These are phyloP conservation scores for Condylura cristata DNA, from an alignment of 2,113 vertebrate genomes.

Conservation along the genomic window DNA sequence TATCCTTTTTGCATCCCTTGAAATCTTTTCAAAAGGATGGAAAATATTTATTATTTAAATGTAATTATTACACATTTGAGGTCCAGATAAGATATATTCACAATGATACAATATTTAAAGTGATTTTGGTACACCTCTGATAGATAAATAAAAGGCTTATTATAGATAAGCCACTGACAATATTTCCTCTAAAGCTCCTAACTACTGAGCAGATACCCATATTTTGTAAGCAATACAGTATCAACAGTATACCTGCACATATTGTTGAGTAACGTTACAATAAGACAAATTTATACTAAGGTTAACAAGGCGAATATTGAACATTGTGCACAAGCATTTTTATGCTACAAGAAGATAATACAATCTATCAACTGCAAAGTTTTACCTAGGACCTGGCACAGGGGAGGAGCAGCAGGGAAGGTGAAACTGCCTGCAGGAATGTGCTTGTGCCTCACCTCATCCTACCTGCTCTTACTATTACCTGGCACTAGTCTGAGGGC, in stretches of 20 bases:
- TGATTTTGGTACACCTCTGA: background rate
- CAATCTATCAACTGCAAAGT: background rate
- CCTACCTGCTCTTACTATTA: background rate
- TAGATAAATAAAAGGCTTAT: background rate
- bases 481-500: background rate
- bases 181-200: background rate
- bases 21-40: conserved; percentile 40
- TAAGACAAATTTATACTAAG: background rate
- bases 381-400: background rate
- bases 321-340: background rate
- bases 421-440: background rate
- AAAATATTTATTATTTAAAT: conserved; percentile 31
- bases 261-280: background rate
- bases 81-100: background rate
- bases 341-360: background rate
- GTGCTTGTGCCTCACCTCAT: background rate
- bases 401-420: background rate
- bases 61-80: background rate
- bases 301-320: background rate
- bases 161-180: background rate
- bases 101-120: background rate
- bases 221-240: background rate
- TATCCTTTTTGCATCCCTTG: background rate
- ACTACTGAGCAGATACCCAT: background rate
- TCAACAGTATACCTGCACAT: background rate